Percentiles rank a stretch among this genome's conserved stretches.
Conservation (phyloP, 2,888 invertebrate species). For the Tiliacea aurago region DNA sequence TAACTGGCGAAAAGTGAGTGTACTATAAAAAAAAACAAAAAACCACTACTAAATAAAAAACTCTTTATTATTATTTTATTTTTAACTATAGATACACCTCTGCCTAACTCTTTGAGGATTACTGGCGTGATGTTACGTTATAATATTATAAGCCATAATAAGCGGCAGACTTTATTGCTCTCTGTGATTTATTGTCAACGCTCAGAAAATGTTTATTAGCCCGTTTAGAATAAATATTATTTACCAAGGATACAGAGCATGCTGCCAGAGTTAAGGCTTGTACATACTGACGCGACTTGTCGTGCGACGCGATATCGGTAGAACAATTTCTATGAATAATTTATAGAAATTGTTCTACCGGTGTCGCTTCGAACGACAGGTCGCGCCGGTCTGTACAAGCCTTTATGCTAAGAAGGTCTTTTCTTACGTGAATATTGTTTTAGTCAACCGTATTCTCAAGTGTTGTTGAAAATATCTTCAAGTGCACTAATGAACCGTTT, state of each 20-base stretch:
- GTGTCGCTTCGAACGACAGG: too few species aligned
- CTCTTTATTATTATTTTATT: too few species aligned
- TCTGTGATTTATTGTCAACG: conserved; percentile 1
- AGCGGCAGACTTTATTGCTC: neutral
- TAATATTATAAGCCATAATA: neutral
- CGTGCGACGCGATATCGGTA: too few species aligned
- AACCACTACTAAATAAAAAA: too few species aligned
- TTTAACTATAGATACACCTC: neutral
- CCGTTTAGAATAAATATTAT: neutral
- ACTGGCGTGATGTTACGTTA: neutral
- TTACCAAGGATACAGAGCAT: neutral
- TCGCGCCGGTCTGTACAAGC: too few species aligned
- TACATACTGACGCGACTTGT: too few species aligned
- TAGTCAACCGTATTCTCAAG: neutral
- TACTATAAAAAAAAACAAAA: too few species aligned
- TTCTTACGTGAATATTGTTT: conserved; percentile 2
- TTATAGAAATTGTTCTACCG: too few species aligned
- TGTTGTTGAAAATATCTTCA: neutral
- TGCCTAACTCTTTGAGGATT: neutral
- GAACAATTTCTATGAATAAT: too few species aligned
- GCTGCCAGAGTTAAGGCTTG: neutral
- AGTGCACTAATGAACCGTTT: neutral
- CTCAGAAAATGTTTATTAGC: conserved; percentile 3
- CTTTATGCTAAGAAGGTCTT: neutral
- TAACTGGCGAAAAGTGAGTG: too few species aligned